phyloP scores from a whole-genome alignment of 2,888 invertebrate species.

The Tiliacea aurago region DNA sequence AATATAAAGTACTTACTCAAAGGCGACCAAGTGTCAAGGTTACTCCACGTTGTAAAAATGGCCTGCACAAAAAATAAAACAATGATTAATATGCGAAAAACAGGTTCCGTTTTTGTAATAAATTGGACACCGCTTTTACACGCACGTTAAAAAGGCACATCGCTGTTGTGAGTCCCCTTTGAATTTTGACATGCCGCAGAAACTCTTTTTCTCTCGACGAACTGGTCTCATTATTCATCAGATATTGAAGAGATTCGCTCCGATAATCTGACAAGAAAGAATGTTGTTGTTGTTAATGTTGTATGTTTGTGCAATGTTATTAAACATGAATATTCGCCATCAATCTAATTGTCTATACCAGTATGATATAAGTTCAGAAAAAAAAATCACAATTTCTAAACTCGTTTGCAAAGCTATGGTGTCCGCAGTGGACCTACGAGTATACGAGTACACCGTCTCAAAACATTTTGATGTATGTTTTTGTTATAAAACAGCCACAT shows the following conservation, averaged over 20 bases:
- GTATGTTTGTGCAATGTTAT: too few species aligned
- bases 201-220: not conserved
- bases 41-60: slow-evolving; percentile 21
- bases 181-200: slow-evolving; percentile 11
- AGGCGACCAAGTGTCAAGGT: slow-evolving; percentile 28
- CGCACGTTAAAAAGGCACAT: slow-evolving; percentile 14
- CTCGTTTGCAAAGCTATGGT: too few species aligned
- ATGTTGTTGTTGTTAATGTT: too few species aligned
- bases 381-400: not conserved
- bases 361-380: not conserved
- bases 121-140: slow-evolving; percentile 31
- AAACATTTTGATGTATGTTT: too few species aligned
- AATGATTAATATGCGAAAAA: slow-evolving; percentile 31
- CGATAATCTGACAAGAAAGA: slow-evolving; percentile 5
- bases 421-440: too few species aligned
- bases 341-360: not conserved
- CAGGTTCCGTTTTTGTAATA: slow-evolving; percentile 32
- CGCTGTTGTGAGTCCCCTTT: slow-evolving; percentile 1
- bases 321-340: not conserved
- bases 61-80: slow-evolving; percentile 33
- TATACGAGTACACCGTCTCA: too few species aligned
- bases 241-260: slow-evolving; percentile 4
- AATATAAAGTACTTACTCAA: not conserved
- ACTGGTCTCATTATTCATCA: slow-evolving; percentile 15
- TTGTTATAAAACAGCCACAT: too few species aligned